Base-by-base conservation (phyloP, 1,140 invertebrate species). In the Sitobion miscanthi region DNA sequence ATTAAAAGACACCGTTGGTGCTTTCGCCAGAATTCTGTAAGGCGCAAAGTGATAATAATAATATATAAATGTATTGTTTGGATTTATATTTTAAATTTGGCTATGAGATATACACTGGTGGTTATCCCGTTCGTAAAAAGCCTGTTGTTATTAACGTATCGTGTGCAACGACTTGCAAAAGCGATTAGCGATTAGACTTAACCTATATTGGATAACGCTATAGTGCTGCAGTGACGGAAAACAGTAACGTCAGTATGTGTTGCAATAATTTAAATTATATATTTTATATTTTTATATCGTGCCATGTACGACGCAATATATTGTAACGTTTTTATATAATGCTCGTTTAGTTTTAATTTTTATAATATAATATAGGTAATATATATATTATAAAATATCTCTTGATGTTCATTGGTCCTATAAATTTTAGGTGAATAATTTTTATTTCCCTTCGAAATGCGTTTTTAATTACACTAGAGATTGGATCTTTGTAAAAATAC, bases 391-490 rank as follows among this genome's bases (percentile, higher is more conserved):
- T 77, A 77, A 77, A n/a, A 77, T 77, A 77, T 77, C 62, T 77
- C 14, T 4, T 83, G 35, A 38, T 83, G 35, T 35, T 38, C 82
- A 83, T 83, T 83, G 82, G 82, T 83, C 20, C 35, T 77, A 77
- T 89, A 35, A 35, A 89, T 35, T 54, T 25, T 57, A 38, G 35
- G 25, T 35, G 52, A 49, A 89, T 57, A 89, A 57, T 45, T 90
- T 90, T 62, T 62, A 23, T 62, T 30, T 69, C 14, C 54, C 38
- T 69, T 42, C 8, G 47, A 90, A 90, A 90, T 90, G 89, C 2
- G 17, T 90, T 90, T 90, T 90, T 90, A 90, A 90, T 90, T 45
- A 90, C 25, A 45, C 23, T 57, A 89, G 20, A 89, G 87, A 57
- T 89, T 89, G 88, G 17, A 69, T 90, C 89, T 90, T 90, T 62